Conservation (phyloP, 2,888 invertebrate genomes). For the Sicus ferrugineus region DNA sequence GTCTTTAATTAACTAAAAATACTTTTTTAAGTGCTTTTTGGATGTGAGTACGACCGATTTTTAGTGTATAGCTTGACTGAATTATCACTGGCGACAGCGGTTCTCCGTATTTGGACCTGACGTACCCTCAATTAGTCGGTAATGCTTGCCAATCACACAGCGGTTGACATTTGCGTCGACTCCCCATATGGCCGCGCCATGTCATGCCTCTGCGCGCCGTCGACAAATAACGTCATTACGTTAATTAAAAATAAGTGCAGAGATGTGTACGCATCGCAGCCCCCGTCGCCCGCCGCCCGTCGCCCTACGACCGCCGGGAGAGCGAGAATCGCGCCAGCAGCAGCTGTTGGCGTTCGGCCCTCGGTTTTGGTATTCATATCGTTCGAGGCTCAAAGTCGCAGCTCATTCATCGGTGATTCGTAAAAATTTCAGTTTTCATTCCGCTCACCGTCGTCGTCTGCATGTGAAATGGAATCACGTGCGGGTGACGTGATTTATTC, state of each 20-base stretch:
- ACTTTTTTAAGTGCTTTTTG: no score
- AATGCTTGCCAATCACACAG: neutral
- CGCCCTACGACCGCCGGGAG: no score
- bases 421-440: neutral
- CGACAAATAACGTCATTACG: neutral
- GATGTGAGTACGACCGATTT: neutral
- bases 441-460: neutral
- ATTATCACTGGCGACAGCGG: neutral
- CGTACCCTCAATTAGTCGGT: neutral
- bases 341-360: no score
- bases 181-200: neutral
- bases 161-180: neutral
- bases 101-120: neutral
- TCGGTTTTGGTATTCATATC: neutral
- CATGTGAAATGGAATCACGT: neutral
- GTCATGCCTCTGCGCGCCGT: neutral
- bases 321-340: no score
- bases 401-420: neutral
- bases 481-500: conserved; percentile 6
- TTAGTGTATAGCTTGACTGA: neutral
- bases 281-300: no score
- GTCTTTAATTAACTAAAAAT: no score
- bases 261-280: neutral
- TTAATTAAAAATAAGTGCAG: conserved; percentile 1
- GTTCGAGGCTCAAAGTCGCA: neutral